Evolutionary conservation across 1,140 invertebrate genomes (phyloP), one percentile per base, ranked within the genome.

Genomic region (Prorops nasuta): DNA sequence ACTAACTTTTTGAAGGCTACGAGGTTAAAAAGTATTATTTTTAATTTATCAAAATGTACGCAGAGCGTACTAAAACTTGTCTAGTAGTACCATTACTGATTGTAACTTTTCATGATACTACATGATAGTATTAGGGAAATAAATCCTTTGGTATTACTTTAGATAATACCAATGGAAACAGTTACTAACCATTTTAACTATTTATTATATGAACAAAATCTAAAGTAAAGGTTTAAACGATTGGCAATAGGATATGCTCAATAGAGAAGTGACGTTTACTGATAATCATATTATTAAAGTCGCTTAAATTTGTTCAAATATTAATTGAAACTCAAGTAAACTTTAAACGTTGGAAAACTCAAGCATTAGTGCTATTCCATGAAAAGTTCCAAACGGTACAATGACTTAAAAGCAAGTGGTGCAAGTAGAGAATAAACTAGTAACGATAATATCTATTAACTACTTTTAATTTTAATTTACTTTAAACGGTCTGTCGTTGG

Each of bases 1-100:
- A 57, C 28, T 52, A 63, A 56, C 44, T 35, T 44, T 34, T 47
- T 39, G 54, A 57, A 40, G 35, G 61, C 47, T 47, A 60, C 56
- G 57, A 63, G 56, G 51, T 54, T 47, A 54, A 60, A 44, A 49
- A 76, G 74, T 76, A 76, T 76, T 74, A 73, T 64, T 67, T 67
- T 64, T 60, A 70, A 63, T 60, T 64, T 72, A 64, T 60, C 19
- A 43, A 56, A 32, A 14, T 4, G 45, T 19, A 51, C 41, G 50
- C 37, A 43, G 54, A 31, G 47, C 47, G 58, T 60, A 60, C 43
- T n/a, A n/a, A n/a, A n/a, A n/a, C n/a, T 45, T 57, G 22, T 57
- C 19, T 41, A 15, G 15, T 62, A 55, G 44, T 44, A 37, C 32
- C 35, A 28, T 39, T 35, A 19, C 19, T 19, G 8, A 48, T 15